Base-by-base conservation (phyloP, 2,888 invertebrate species). In the Dysmachus trigonus region DNA sequence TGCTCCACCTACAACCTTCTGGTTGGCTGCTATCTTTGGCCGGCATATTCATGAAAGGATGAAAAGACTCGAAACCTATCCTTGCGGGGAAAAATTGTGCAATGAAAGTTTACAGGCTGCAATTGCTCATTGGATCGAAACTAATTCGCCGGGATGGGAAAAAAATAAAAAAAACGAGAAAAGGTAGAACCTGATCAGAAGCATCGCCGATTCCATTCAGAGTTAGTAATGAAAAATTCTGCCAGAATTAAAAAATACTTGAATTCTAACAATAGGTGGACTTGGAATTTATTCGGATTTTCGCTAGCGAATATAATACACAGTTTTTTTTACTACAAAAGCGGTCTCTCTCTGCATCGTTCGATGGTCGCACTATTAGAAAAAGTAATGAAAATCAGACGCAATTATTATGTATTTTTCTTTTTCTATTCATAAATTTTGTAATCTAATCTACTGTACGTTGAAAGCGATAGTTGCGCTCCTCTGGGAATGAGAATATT, bases 211-310 rank as follows among this genome's bases (percentile, higher is more conserved):
- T 53, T 81, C 33, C 33, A 81, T 81, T 81, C 33, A 81, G 31
- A 62, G 18, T 10, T n/a, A 53, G 33, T 18, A 53, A 62, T 53
- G 62, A 62, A 81, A 53, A 53, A 81, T 30, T 31, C 33, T 53
- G n/a, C 18, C 62, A 53, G 81, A 81, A 81, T 81, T 81, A 81
- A 81, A 62, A 81, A 81, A 81, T 81, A 30, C 81, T 53, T 62
- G 62, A 81, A 81, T 81, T 33, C 22, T 22, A 81, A 81, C 81
- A 81, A 81, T 81, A 51, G 53, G 2, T 27, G 31, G 31, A 31
- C 47, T 38, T 53, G 31, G 31, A 30, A 79, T 35, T 15, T 81
- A 81, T 38, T 81, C 51, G n/a, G 18, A 22, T 35, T 53, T 81
- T 62, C 22, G 18, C 15, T 30, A 1, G 81, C 6, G 79, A 79